Evolutionary conservation across 1,140 invertebrate genomes (phyloP), one percentile per base, ranked within the genome.

Genomic region (Trichoplusia ni): DNA sequence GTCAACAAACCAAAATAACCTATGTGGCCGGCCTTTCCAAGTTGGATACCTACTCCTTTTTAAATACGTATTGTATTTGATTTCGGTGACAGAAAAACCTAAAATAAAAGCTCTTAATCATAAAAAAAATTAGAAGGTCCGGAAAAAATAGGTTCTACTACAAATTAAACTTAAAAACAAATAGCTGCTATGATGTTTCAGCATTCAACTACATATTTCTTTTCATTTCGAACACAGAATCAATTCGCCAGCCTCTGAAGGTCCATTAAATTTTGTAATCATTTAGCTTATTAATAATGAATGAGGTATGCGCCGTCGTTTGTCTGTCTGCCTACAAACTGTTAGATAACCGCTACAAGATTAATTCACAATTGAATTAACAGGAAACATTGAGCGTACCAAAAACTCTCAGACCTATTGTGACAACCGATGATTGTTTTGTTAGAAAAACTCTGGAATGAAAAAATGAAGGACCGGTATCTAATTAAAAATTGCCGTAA

Each of bases 371-470:
- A 56, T 56, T 56, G 33, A 56, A 56, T 56, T 19, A 56, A 14
- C 8, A 56, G 51, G 51, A 56, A 56, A 56, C 51, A 40, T 14
- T 38, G 18, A 56, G 11, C 11, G 33, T 40, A 25, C 51, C 19
- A 25, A 56, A 49, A 56, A 56, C 51, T 56, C 51, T 56, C 51
- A 56, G 51, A 56, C 21, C 51, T 40, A 56, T 56, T 56, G 51
- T 56, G 35, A 13, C 13, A 23, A 56, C 35, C 21, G 46, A 13
- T 56, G 13, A 40, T 56, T 56, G 51, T 56, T 49, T 56, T 27
- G 23, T 51, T 51, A 51, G 16, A 51, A 38, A 56, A 56, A 38
- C 27, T 19, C 51, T 40, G 51, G n/a, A 16, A 31, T 38, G 23
- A 27, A 38, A 38, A 54, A 40, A 25, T 56, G 23, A 33, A 40